A percentile compares a stretch with the other conserved stretches of the same genome.
phyloP scores from a whole-genome alignment of 2,888 invertebrate species.

The Apotomis betuletana region DNA sequence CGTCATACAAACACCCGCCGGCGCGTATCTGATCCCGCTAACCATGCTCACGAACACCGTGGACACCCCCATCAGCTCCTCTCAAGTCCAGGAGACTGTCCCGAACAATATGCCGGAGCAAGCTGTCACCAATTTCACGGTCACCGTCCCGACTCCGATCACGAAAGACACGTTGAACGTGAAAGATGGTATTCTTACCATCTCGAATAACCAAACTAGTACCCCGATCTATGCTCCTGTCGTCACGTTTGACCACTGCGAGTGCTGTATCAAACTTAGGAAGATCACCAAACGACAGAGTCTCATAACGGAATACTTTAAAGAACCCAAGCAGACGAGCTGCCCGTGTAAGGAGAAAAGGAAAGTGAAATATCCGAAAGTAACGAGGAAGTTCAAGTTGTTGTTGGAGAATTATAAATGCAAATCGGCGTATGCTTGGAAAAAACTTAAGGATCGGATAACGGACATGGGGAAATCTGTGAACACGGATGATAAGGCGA shows the following conservation, averaged over 20 bases:
- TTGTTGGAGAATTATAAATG: constrained; percentile 59
- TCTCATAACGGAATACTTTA: constrained; percentile 67
- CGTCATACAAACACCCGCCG: constrained; percentile 57
- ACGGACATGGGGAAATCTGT: constrained; percentile 30
- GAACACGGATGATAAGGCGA: not conserved
- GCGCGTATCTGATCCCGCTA: constrained; percentile 58
- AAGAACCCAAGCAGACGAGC: constrained; percentile 38
- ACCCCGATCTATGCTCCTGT: not conserved
- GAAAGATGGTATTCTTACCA: not conserved
- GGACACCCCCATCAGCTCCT: constrained; percentile 50
- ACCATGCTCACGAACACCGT: constrained; percentile 44
- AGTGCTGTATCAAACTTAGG: constrained; percentile 64
- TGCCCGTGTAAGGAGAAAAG: constrained; percentile 61
- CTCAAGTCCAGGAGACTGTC: constrained; percentile 21
- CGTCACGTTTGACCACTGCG: constrained; percentile 56
- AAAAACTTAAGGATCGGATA: constrained; percentile 52
- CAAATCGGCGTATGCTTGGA: constrained; percentile 49
- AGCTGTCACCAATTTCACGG: not conserved
- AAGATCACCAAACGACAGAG: constrained; percentile 63
- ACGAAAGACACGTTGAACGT: not conserved
- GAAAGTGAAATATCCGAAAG: constrained; percentile 53
- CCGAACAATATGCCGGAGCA: constrained; percentile 23
- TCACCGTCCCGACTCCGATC: not conserved
- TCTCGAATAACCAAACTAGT: not conserved
- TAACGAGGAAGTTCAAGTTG: constrained; percentile 64